phyloP scores from a whole-genome alignment of 2,797 vertebrate genomes.

The Antrozous pallidus region DNA sequence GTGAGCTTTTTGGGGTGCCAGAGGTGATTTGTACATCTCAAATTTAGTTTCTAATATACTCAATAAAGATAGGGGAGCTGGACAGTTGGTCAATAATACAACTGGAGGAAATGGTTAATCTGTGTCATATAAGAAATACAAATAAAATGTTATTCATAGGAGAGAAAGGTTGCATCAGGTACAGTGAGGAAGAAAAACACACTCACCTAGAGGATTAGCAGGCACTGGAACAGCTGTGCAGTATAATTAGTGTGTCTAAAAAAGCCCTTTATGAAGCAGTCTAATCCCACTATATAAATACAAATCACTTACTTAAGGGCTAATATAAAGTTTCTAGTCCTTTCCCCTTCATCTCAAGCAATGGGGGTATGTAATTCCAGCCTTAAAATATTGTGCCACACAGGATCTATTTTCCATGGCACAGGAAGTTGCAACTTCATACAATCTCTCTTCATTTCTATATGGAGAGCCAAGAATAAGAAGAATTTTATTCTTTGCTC shows the following conservation, averaged over 20 bases:
- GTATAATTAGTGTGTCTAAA: not conserved
- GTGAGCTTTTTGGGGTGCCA: not conserved
- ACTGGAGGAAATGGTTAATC: not conserved
- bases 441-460: not conserved
- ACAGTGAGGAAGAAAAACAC: not conserved
- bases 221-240: not conserved
- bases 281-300: not conserved
- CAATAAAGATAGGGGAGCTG: not conserved
- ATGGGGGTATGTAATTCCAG: not conserved
- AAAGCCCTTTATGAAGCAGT: not conserved
- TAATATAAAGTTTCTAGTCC: not conserved
- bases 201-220: not conserved
- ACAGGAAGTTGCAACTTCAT: not conserved
- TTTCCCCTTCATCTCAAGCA: not conserved
- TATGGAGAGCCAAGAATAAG: not conserved
- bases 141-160: constrained; percentile 26
- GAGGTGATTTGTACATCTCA: not conserved
- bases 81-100: not conserved
- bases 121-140: not conserved
- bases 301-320: not conserved
- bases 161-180: not conserved
- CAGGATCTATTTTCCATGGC: not conserved
- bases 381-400: not conserved
- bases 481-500: not conserved
- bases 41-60: not conserved